Percentiles rank a stretch among this genome's conserved stretches.
Evolutionary conservation across 2,797 vertebrate species (phyloP).

Genomic region (Propithecus deckenii): DNA sequence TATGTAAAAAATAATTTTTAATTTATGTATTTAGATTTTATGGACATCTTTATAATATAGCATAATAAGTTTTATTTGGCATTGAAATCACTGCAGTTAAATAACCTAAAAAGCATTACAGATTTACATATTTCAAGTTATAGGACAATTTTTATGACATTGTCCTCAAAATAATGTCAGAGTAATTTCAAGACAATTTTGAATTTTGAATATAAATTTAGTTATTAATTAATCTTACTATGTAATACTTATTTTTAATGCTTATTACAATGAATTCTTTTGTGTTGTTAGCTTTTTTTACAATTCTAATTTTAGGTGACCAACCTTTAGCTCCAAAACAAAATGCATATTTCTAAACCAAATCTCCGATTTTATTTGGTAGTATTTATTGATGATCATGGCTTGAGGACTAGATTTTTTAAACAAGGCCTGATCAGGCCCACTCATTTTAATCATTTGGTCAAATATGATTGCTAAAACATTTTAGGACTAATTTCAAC

Average conservation of each 20-base stretch:
- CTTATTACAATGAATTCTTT: background rate
- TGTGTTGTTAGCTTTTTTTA: slow-evolving; percentile 31
- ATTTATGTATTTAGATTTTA: slow-evolving; percentile 1
- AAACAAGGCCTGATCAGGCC: background rate
- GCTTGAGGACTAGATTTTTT: slow-evolving; percentile 44
- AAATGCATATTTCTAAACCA: slow-evolving; percentile 45
- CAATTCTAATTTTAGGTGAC: slow-evolving; percentile 41
- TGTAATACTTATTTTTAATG: slow-evolving; percentile 34
- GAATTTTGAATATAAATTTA: slow-evolving; percentile 40
- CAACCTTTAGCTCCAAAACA: slow-evolving; percentile 34
- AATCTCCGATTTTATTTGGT: slow-evolving; percentile 30
- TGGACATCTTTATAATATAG: background rate
- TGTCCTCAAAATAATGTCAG: slow-evolving; percentile 16
- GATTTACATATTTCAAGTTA: slow-evolving; percentile 4
- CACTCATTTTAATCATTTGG: background rate
- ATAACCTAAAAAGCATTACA: slow-evolving; percentile 8
- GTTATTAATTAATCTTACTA: background rate
- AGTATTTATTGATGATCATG: slow-evolving; percentile 32
- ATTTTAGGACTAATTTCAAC: slow-evolving; percentile 33
- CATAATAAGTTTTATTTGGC: slow-evolving; percentile 15
- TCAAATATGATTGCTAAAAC: slow-evolving; percentile 37
- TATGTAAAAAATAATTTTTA: background rate
- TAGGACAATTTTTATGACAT: background rate
- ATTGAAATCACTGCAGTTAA: slow-evolving; percentile 24
- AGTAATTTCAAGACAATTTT: slow-evolving; percentile 51